Base-by-base conservation (phyloP, 1,140 invertebrate genomes). In the Pseudomyrmex sp. region DNA sequence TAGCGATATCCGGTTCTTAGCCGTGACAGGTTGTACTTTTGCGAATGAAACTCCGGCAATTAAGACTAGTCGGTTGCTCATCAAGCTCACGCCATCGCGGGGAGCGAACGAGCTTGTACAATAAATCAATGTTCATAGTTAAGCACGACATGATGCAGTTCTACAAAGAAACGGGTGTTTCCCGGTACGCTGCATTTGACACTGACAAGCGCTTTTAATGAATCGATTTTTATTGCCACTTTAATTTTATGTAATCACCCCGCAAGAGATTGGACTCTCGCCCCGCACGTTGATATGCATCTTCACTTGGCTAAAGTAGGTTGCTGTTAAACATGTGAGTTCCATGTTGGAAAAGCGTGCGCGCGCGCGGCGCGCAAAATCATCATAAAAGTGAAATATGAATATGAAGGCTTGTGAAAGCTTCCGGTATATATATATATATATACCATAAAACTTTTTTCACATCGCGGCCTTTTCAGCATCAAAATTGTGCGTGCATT, bases 21-120 rank as follows among this genome's bases (percentile, higher is more conserved):
- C n/a, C n/a, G 48, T 48, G 23, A 1, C 48, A 77, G 48, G 52
- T 68, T 76, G 18, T 58, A 58, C 26, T 77, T 58, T 82, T 76
- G 13, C n/a, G 61, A 52, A 66, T 66, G 20, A 35, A 83, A 83
- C 52, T 83, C 48, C 4, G 20, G 59, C 62, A 83, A 82, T 82
- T 74, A 82, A 83, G 69, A 72, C 18, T 50, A 50, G 69, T 7
- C 5, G 48, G 10, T 73, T 50, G 82, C 54, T 50, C 62, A 56
- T 77, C 62, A 77, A 77, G 26, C 46, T 44, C 48, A n/a, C 48
- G 23, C 56, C 44, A 46, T 74, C 18, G 61, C 35, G 23, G 23
- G 35, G 35, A 35, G 35, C 35, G 35, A 20, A n/a, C 20, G 13
- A 68, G 23, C 48, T 77, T 56, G 46, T 65, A 52, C 15, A 46